phyloP scores from a whole-genome alignment of 1,140 invertebrate species.

The Hestina assimilis region DNA sequence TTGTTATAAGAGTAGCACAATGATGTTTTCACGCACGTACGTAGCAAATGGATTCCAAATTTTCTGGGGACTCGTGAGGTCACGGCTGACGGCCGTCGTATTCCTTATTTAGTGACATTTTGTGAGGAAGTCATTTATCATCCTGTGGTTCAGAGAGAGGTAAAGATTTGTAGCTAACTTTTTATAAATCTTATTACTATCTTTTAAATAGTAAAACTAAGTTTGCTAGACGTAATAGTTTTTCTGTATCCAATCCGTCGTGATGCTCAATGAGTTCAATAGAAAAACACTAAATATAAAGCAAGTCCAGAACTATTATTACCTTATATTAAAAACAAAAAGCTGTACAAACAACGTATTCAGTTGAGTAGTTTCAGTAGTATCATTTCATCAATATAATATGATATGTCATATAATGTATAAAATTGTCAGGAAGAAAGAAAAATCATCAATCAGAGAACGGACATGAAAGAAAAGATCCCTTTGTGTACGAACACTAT shows the following conservation, averaged over 20 bases:
- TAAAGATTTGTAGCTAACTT: slow-evolving; percentile 14
- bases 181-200: too few species aligned
- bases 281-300: too few species aligned
- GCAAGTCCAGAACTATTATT: too few species aligned
- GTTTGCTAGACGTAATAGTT: too few species aligned
- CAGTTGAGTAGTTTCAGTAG: too few species aligned
- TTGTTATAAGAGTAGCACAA: slow-evolving; percentile 32
- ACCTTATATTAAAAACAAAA: too few species aligned
- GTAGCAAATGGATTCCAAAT: slow-evolving; percentile 53
- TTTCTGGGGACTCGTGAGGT: slow-evolving; percentile 57
- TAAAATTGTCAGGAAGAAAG: slow-evolving; percentile 48
- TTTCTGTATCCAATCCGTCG: too few species aligned
- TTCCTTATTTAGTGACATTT: slow-evolving; percentile 41
- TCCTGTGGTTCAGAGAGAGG: slow-evolving; percentile 23
- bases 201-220: too few species aligned
- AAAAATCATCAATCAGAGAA: slow-evolving; percentile 62
- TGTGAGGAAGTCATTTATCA: slow-evolving; percentile 51
- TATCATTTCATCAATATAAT: background rate
- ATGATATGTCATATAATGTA: slow-evolving; percentile 20
- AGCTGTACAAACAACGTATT: too few species aligned
- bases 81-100: slow-evolving; percentile 47
- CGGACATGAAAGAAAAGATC: slow-evolving; percentile 30
- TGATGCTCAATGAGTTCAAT: too few species aligned
- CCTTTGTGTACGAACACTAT: slow-evolving; percentile 21
- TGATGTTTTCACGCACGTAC: slow-evolving; percentile 58